A percentile compares a stretch with the other conserved stretches of the same genome.
These are phyloP conservation scores for Paedocypris micromegethes DNA, from an alignment of 2,797 vertebrate species.

Conservation along the genomic window DNA sequence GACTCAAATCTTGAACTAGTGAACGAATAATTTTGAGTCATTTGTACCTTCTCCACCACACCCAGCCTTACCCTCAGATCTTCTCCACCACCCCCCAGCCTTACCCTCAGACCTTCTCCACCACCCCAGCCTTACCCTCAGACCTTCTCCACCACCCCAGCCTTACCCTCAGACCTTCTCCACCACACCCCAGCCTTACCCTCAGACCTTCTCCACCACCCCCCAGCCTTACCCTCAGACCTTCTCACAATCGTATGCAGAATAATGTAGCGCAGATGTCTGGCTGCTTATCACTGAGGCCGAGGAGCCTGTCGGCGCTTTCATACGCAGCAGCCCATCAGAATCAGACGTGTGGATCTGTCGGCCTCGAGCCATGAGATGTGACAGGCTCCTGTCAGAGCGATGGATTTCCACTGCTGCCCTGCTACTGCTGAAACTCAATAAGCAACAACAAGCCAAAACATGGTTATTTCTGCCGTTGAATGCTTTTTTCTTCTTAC, in stretches of 20 bases:
- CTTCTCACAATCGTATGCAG: conserved; percentile 43
- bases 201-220: conserved; percentile 21
- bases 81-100: conserved; percentile 29
- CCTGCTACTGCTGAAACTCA: not conserved
- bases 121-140: conserved; percentile 19
- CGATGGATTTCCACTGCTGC: conserved; percentile 48
- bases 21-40: no score
- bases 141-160: conserved; percentile 1
- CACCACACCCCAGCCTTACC: not conserved
- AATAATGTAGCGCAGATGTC: conserved; percentile 55
- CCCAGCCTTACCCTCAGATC: conserved; percentile 16
- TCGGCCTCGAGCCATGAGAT: conserved; percentile 49
- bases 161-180: conserved; percentile 3
- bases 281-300: conserved; percentile 51
- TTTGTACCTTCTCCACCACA: no score
- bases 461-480: no score
- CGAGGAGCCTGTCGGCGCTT: conserved; percentile 51
- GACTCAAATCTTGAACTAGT: no score
- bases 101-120: conserved; percentile 20
- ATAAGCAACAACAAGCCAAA: no score
- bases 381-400: conserved; percentile 55
- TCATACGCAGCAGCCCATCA: conserved; percentile 57
- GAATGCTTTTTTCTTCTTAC: no score
- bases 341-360: conserved; percentile 52
- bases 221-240: conserved; percentile 12